phyloP scores from a whole-genome alignment of 2,113 vertebrate species.

The human region DNA sequence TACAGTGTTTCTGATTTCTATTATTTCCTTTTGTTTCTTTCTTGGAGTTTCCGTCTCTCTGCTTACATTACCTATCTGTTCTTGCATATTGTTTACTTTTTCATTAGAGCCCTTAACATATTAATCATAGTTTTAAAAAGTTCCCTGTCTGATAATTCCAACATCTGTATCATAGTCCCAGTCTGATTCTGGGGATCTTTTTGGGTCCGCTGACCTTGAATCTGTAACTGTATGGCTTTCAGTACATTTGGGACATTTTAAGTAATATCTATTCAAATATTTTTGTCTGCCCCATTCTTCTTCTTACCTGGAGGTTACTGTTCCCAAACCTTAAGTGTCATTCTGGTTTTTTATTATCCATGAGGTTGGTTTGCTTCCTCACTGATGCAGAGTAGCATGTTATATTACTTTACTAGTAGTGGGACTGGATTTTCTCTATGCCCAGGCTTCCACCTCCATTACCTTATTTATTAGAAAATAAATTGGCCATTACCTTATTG shows the following conservation, averaged over 20 bases:
- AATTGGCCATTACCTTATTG: not conserved
- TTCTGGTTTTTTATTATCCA: not conserved
- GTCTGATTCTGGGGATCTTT: not conserved
- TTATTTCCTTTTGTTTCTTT: not conserved
- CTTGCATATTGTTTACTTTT: not conserved
- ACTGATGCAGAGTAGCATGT: not conserved
- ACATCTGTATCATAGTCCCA: not conserved
- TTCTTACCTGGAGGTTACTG: not conserved
- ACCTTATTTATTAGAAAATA: conserved; percentile 13
- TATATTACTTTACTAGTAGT: not conserved
- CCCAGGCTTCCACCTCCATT: not conserved
- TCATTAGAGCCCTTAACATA: not conserved
- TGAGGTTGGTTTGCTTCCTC: not conserved
- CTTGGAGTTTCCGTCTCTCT: not conserved
- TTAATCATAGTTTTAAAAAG: not conserved
- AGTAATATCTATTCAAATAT: not conserved
- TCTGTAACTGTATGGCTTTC: conserved; percentile 30
- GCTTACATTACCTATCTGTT: not conserved
- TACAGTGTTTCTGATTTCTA: not conserved
- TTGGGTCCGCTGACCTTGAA: conserved; percentile 26
- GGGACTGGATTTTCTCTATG: not conserved
- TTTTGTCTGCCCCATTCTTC: not conserved
- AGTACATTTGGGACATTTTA: not conserved
- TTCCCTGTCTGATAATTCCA: not conserved
- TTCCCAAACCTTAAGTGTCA: not conserved